Evolutionary conservation across 1,140 invertebrate species (phyloP).

Genomic region (Arctopsyche grandis): DNA sequence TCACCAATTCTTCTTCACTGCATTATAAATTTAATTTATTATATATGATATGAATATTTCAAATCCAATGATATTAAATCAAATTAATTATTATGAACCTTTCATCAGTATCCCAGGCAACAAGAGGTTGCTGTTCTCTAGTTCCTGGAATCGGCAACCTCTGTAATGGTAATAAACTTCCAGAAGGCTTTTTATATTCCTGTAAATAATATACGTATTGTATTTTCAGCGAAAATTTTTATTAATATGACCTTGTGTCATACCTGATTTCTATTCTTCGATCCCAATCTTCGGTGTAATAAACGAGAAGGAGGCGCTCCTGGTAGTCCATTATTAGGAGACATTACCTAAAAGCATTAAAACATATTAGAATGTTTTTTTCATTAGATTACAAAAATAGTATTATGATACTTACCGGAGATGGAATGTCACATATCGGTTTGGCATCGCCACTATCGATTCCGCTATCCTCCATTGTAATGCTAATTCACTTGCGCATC

Average conservation of each 20-base stretch:
- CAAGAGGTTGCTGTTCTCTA: conserved; percentile 69
- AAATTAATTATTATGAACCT: conserved; percentile 57
- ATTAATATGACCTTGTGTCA: not conserved
- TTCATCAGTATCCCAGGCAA: conserved; percentile 69
- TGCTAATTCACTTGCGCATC: not conserved
- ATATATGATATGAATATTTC: not conserved
- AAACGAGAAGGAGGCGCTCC: conserved; percentile 44
- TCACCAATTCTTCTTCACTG: conserved; percentile 52
- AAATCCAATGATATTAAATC: not conserved
- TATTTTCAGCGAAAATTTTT: not conserved
- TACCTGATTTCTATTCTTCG: conserved; percentile 53
- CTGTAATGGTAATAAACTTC: conserved; percentile 68
- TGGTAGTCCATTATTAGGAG: conserved; percentile 38
- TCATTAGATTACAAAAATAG: conserved; percentile 33
- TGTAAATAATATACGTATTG: conserved; percentile 55
- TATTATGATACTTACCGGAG: conserved; percentile 58
- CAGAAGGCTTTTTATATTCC: conserved; percentile 67
- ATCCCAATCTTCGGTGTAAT: conserved; percentile 46
- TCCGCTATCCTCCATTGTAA: conserved; percentile 72
- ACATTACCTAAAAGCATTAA: conserved; percentile 47
- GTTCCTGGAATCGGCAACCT: conserved; percentile 68
- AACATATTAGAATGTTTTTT: conserved; percentile 12
- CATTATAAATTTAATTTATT: conserved; percentile 19
- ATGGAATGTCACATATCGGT: conserved; percentile 61
- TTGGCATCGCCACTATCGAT: conserved; percentile 73